These are phyloP conservation scores for Drosophila buzzatii DNA, from an alignment of 2,888 invertebrate genomes.

Conservation along the genomic window DNA sequence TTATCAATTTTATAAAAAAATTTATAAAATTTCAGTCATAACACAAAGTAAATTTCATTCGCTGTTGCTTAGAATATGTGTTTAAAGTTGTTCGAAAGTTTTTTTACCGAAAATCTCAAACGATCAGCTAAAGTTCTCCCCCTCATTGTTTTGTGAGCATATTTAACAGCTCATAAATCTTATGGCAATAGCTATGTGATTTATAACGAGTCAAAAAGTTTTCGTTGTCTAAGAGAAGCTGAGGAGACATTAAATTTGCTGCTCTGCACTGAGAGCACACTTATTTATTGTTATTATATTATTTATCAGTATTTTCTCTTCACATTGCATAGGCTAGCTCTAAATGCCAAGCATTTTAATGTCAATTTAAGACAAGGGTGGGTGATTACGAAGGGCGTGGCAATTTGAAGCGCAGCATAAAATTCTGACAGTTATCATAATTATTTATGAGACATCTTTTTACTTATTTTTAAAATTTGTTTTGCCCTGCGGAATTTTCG, in stretches of 20 bases:
- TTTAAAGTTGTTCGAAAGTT: slow-evolving; percentile 15
- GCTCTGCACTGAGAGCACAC: background rate
- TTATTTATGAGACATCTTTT: slow-evolving; percentile 75
- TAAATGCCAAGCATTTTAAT: slow-evolving; percentile 41
- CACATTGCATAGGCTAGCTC: background rate
- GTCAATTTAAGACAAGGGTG: slow-evolving; percentile 35
- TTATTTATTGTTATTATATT: too few species aligned
- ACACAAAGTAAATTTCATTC: too few species aligned
- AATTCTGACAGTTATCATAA: slow-evolving; percentile 76
- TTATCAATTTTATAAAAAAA: slow-evolving; percentile 65
- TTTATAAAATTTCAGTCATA: too few species aligned
- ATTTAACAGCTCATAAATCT: slow-evolving; percentile 84
- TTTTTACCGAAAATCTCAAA: background rate
- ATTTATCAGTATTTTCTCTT: background rate
- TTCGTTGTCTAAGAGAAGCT: slow-evolving; percentile 16
- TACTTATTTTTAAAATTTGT: slow-evolving; percentile 32
- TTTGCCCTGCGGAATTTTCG: slow-evolving; percentile 17
- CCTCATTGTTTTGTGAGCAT: slow-evolving; percentile 39
- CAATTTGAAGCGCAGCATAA: slow-evolving; percentile 42
- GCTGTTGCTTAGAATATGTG: slow-evolving; percentile 22
- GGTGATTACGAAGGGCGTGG: slow-evolving; percentile 32
- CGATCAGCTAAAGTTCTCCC: slow-evolving; percentile 12
- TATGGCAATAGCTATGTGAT: slow-evolving; percentile 71
- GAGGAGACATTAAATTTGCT: background rate
- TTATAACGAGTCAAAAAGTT: slow-evolving; percentile 68